Evolutionary conservation across 2,888 invertebrate species (phyloP), one percentile per base, ranked within the genome.

Genomic region (Chymomyza caudatula): DNA sequence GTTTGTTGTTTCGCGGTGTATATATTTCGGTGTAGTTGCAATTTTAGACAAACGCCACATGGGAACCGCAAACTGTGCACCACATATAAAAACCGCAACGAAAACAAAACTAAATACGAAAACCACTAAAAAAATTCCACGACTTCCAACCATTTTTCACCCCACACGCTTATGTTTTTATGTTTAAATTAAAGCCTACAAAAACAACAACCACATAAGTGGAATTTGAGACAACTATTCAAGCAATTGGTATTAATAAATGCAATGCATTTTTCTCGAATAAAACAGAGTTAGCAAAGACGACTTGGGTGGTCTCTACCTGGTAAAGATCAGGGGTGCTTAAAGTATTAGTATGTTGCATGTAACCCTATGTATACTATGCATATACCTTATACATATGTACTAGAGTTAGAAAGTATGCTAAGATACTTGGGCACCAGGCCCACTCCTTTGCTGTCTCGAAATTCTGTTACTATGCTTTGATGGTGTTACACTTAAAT

Each of bases 211-310:
- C 53, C 13, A 15, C 51, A 53, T 23, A 6, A 3, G 0, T 11
- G 60, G 22, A 57, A 52, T 63, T 57, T 51, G 52, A 63, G 56
- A 44, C 63, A 71, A 71, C 71, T 81, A 8, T 37, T 2, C 5
- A 11, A 37, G 8, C 11, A 84, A 80, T 80, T 80, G 82, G 71
- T 76, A 71, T 76, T 84, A 80, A 78, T 79, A 79, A 74, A 83
- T 13, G 13, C 25, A 17, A 51, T 13, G 2, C 2, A 23, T 20
- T 11, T 19, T 47, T 47, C 6, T 19, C 0, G n/a, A 37, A 2
- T 2, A 52, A 52, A 23, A 6, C 4, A 22, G 19, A 52, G 23
- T 22, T 11, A 13, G 52, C 4, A 3, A 52, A 25, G 23, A 6
- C 53, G 53, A 53, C 53, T 25, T 25, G 53, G 29, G 29, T 53